These are phyloP conservation scores for Drosophila suboccidentalis DNA, from an alignment of 2,888 invertebrate species.

Conservation along the genomic window DNA sequence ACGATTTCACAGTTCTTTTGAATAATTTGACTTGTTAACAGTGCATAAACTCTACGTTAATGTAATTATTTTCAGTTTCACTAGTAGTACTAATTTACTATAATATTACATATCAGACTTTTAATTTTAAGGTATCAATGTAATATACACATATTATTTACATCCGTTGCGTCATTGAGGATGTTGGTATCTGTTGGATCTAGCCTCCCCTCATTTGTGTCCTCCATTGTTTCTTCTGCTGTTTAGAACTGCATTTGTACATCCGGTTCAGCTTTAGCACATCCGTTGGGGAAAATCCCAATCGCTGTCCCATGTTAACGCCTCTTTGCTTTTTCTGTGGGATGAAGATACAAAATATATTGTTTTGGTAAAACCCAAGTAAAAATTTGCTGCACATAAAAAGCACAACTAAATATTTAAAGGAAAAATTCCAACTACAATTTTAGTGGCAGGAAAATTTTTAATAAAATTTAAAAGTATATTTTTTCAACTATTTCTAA, in stretches of 20 bases:
- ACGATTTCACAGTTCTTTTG: not conserved
- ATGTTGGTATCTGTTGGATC: not conserved
- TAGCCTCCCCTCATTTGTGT: not conserved
- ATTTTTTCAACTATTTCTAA: too few relatives aligned
- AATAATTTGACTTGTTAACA: not conserved
- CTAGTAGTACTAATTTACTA: not conserved
- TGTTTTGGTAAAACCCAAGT: too few relatives aligned
- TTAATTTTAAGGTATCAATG: not conserved
- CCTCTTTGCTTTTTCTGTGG: not conserved
- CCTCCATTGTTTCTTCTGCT: not conserved
- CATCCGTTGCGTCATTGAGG: not conserved
- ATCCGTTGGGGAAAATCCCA: slow-evolving; percentile 90
- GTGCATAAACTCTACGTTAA: not conserved
- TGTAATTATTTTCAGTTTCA: not conserved
- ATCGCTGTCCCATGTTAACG: slow-evolving; percentile 89
- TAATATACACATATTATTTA: not conserved
- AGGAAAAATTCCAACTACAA: too few relatives aligned
- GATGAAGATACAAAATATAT: not conserved
- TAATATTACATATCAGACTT: not conserved
- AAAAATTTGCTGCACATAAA: too few relatives aligned
- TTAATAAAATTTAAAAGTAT: too few relatives aligned
- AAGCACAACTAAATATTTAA: too few relatives aligned
- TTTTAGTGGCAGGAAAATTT: too few relatives aligned
- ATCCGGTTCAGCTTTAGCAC: slow-evolving; percentile 90
- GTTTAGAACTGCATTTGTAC: slow-evolving; percentile 88